phyloP scores from a whole-genome alignment of 2,113 vertebrate genomes.

The Takifugu flavidus region DNA sequence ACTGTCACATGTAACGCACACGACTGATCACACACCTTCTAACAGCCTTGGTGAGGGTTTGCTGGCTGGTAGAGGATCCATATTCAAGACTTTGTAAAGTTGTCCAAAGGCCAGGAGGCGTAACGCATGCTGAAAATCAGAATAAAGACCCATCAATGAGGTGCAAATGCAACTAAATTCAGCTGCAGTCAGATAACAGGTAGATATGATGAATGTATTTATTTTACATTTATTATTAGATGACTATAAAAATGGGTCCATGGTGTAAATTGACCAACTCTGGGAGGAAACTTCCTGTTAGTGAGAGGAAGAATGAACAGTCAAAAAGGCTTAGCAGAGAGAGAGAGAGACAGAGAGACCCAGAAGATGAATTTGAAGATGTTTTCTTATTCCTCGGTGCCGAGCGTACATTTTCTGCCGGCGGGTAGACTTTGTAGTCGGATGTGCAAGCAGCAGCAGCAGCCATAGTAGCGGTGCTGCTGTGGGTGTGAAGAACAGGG shows the following conservation, averaged over 20 bases:
- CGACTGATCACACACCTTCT: slow-evolving; percentile 42
- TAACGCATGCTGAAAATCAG: slow-evolving; percentile 60
- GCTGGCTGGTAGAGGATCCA: slow-evolving; percentile 61
- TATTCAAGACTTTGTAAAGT: slow-evolving; percentile 65
- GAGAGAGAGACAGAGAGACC: slow-evolving; percentile 21
- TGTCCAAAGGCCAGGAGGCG: slow-evolving; percentile 70
- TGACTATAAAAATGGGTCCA: too few species aligned
- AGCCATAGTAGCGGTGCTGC: neutral
- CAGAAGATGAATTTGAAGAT: slow-evolving; percentile 7
- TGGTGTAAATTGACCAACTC: too few species aligned
- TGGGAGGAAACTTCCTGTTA: too few species aligned
- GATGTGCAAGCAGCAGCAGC: neutral
- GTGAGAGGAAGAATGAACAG: neutral
- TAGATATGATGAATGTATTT: neutral
- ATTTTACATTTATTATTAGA: too few species aligned
- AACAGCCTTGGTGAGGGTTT: slow-evolving; percentile 35
- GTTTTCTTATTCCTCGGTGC: slow-evolving; percentile 18
- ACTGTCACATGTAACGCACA: slow-evolving; percentile 5
- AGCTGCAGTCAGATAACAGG: neutral
- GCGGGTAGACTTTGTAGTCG: slow-evolving; percentile 24
- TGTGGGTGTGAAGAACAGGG: slow-evolving; percentile 5
- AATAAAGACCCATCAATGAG: slow-evolving; percentile 12
- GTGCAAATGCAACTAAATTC: slow-evolving; percentile 1
- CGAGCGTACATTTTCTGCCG: neutral
- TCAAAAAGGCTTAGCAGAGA: slow-evolving; percentile 13